Base-by-base conservation (phyloP, 2,888 invertebrate genomes). In the Patella ulyssiponensis region DNA sequence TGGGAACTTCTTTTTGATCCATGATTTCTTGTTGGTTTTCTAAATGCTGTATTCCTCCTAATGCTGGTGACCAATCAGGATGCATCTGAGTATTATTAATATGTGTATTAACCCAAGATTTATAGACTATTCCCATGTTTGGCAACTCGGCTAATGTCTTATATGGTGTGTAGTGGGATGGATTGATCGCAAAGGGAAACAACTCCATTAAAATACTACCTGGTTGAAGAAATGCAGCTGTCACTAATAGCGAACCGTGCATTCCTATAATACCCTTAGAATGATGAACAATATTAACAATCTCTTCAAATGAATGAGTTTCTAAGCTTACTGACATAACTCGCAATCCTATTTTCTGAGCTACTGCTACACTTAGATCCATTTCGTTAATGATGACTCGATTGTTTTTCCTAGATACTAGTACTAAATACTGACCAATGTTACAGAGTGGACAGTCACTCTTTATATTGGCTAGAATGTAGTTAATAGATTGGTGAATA, bases 171-270 rank as follows among this genome's bases (percentile, higher is more conserved):
- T 93, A 93, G 79, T 91, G 83, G 3, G 86, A 81, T 20, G 93
- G 91, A 77, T 89, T 88, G 44, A 93, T 90, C 0, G 91, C 93
- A 86, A 91, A 93, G 0, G 93, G 93, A 85, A 93, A 93, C n/a
- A 93, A 79, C 86, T 93, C 93, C 17, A 93, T 82, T 3, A 93
- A 81, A 71, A 89, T 79, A 53, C 92, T 87, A 33, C 89, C 88
- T 15, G 90, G 87, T 69, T 87, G 88, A 20, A 93, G 80, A 84
- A 93, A 93, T 77, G 93, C 81, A 15, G 92, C 86, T 3, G 93
- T 83, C 73, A 91, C 87, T 81, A 93, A 85, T 52, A 91, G 89
- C 7, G 93, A 92, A 12, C 93, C 93, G 86, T 92, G 92, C 91
- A 92, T 91, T 3, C 92, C 92, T 17, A 93, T 86, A 1, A 92